Percentiles rank a stretch among this genome's conserved stretches.
Conservation (phyloP, 2,113 vertebrate genomes). For the Sphyrna mokarran region DNA sequence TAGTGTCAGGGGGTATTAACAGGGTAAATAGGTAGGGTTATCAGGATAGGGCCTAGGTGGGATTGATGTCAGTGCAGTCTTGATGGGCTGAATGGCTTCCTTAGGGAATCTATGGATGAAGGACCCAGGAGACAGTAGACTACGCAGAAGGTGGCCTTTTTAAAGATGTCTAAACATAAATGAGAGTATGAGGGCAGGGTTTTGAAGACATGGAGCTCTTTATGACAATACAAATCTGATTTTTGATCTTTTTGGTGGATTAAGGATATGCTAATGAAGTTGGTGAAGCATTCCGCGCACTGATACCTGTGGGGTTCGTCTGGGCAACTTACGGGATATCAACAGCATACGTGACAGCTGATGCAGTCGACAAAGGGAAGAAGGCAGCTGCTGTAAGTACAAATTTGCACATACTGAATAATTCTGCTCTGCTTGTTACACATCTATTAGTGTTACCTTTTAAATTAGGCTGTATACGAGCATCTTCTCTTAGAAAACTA, state of each 20-base stretch:
- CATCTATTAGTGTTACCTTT: no score
- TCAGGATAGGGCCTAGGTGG: no score
- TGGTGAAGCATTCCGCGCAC: constrained; percentile 82
- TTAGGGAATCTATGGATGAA: no score
- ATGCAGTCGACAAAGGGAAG: constrained; percentile 85
- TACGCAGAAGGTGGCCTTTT: not conserved
- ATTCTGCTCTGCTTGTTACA: not conserved
- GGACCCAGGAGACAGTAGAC: not conserved
- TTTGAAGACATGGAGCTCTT: not conserved
- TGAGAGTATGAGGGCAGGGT: not conserved
- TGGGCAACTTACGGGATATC: constrained; percentile 85
- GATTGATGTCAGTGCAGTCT: no score
- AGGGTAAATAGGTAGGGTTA: no score
- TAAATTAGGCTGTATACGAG: not conserved
- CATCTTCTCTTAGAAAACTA: not conserved
- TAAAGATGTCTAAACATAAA: not conserved
- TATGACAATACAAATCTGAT: not conserved
- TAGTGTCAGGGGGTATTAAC: no score
- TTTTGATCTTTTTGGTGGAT: not conserved
- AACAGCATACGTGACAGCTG: constrained; percentile 78
- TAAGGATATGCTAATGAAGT: constrained; percentile 93
- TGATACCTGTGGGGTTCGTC: constrained; percentile 73
- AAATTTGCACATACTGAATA: not conserved
- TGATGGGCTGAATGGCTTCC: no score
- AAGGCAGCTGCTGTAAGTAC: constrained; percentile 73